Base-by-base conservation (phyloP, 92 coral and sea anemone species). In the Bergia puertoricense region DNA sequence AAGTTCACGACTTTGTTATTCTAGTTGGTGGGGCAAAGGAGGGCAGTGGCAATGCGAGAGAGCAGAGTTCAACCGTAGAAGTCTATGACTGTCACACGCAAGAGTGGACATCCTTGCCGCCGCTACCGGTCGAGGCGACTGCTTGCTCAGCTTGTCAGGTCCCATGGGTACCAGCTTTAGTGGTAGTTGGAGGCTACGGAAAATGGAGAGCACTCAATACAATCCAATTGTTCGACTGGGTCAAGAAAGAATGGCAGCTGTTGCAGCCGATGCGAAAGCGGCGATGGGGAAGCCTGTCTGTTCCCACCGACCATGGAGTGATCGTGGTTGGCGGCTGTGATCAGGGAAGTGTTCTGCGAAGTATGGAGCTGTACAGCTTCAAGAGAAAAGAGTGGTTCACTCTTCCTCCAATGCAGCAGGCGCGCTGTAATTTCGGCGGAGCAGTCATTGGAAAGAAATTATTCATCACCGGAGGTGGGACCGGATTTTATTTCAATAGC, bases 401-500 rank as follows among this genome's bases (percentile, higher is more conserved):
- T 16, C 86, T 95, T 20, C 90, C 92, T 0, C 75, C 93, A 6
- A 95, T 95, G 98, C 79, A 79, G 68, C 89, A 85, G 45, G 91
- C 94, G 4, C 87, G 98, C 44, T 95, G 98, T 87, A 95, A 95
- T 86, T 95, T 95, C 89, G 91, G 90, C 37, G 98, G 98, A 10
- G 94, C 95, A 3, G 79, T 95, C 16, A 82, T 95, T 41, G 95
- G 91, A 9, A 88, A 91, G 46, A 93, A 92, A 62, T 82, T 95
- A 46, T 89, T 93, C 57, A 92, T 95, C 4, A 95, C 89, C 0
- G 98, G 98, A 1, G 98, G 98, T 0, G 98, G 98, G 0, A 79
- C 92, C 14, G 98, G 96, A 73, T 95, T 95, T 84, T 95, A 95
- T 80, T 95, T 95, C 88, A 95, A 95, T 93, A 95, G 96, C 86